Conservation (phyloP, 2,113 vertebrate genomes). For the Brachyhypopomus occidentalis region DNA sequence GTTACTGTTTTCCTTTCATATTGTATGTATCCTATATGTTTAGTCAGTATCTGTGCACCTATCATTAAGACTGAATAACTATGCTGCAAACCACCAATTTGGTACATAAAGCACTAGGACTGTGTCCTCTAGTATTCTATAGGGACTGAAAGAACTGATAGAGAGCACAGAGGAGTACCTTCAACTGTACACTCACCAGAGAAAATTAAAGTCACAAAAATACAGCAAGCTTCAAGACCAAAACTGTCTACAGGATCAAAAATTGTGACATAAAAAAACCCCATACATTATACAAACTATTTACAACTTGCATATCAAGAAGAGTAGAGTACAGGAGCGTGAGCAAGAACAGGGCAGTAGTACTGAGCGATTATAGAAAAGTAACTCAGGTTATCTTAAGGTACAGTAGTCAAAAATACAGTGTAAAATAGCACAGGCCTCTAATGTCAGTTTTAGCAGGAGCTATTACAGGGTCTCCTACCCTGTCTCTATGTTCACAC, state of each 20-base stretch:
- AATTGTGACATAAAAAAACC: conserved; percentile 39
- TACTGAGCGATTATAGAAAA: conserved; percentile 42
- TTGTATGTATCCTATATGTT: conserved; percentile 23
- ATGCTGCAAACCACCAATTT: conserved; percentile 10
- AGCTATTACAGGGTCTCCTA: background rate
- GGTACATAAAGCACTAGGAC: conserved; percentile 6
- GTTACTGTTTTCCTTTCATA: background rate
- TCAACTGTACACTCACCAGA: conserved; percentile 8
- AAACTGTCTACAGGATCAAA: conserved; percentile 15
- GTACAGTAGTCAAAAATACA: conserved; percentile 44
- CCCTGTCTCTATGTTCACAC: conserved; percentile 5
- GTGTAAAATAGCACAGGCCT: conserved; percentile 7
- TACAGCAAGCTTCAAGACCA: conserved; percentile 42
- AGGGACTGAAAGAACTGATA: background rate
- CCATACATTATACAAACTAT: conserved; percentile 55
- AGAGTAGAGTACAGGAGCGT: conserved; percentile 56
- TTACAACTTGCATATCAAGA: conserved; percentile 62
- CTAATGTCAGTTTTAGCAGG: background rate
- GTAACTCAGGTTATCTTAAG: conserved; percentile 29
- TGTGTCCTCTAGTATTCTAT: background rate
- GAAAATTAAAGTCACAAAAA: conserved; percentile 20
- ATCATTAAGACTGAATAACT: conserved; percentile 31
- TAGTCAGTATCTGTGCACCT: conserved; percentile 27
- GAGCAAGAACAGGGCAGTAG: conserved; percentile 46
- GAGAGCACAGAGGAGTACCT: conserved; percentile 29